These are phyloP conservation scores for Oceanodroma leucorhoa DNA, from an alignment of 2,797 vertebrate species.

Conservation along the genomic window DNA sequence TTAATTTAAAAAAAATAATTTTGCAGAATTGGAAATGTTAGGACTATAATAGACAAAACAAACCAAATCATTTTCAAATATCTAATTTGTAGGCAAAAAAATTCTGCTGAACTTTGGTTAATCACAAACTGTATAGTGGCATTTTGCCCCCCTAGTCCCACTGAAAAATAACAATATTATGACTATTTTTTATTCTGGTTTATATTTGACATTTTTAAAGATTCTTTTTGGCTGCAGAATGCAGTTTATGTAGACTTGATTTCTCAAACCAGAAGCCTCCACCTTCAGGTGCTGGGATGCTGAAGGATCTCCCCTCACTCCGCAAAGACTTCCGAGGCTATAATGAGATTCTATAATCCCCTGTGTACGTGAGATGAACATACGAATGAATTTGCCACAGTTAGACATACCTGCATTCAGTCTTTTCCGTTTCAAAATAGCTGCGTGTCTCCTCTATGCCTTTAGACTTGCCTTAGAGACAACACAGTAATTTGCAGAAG, in stretches of 20 bases:
- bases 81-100: neutral
- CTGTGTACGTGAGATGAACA: accelerated
- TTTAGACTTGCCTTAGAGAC: neutral
- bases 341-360: neutral
- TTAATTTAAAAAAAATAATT: neutral
- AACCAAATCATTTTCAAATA: neutral
- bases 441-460: neutral
- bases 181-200: neutral
- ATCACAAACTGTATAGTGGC: neutral
- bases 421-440: neutral
- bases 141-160: neutral
- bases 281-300: neutral
- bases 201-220: neutral
- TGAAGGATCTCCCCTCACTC: neutral
- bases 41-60: neutral
- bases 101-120: neutral
- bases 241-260: neutral
- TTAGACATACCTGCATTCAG: neutral
- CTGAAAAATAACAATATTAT: neutral
- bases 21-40: neutral
- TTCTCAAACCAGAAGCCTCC: neutral
- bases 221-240: neutral
- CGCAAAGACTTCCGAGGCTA: neutral
- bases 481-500: neutral
- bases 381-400: neutral